phyloP scores from a whole-genome alignment of 1,140 invertebrate genomes.

The Brachionus manjavacas region DNA sequence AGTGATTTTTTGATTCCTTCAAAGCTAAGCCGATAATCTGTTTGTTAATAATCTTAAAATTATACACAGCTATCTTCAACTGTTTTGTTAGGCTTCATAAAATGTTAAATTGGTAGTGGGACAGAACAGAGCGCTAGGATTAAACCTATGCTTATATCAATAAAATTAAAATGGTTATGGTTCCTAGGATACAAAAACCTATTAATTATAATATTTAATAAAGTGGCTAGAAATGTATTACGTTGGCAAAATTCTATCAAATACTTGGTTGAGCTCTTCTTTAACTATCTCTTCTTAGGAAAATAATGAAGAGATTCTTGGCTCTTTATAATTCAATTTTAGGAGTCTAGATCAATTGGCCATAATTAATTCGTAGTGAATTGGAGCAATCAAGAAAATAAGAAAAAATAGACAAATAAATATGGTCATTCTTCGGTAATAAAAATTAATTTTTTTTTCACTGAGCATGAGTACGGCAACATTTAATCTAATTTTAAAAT shows the following conservation, averaged over 20 bases:
- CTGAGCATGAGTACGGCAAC: not conserved
- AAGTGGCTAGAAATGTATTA: not conserved
- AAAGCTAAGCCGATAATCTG: not conserved
- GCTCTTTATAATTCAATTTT: not conserved
- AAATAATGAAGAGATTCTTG: not conserved
- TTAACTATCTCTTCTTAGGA: not conserved
- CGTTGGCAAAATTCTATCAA: not conserved
- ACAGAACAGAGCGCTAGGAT: not conserved
- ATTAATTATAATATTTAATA: not conserved
- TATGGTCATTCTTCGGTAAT: not conserved
- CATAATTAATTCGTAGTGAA: not conserved
- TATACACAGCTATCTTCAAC: not conserved
- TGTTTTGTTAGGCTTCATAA: not conserved
- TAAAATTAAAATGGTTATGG: not conserved
- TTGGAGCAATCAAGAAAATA: not conserved
- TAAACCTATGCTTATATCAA: not conserved
- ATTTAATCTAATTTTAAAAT: slow-evolving; percentile 31
- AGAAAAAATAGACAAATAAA: not conserved
- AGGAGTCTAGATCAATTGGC: not conserved
- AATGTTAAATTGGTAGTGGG: not conserved
- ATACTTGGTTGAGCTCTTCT: not conserved
- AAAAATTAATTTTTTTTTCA: not conserved
- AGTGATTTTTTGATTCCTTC: not conserved
- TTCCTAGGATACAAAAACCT: not conserved
- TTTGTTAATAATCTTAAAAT: not conserved